Evolutionary conservation across 1,140 invertebrate species (phyloP).

Genomic region (Dreissena polymorpha): DNA sequence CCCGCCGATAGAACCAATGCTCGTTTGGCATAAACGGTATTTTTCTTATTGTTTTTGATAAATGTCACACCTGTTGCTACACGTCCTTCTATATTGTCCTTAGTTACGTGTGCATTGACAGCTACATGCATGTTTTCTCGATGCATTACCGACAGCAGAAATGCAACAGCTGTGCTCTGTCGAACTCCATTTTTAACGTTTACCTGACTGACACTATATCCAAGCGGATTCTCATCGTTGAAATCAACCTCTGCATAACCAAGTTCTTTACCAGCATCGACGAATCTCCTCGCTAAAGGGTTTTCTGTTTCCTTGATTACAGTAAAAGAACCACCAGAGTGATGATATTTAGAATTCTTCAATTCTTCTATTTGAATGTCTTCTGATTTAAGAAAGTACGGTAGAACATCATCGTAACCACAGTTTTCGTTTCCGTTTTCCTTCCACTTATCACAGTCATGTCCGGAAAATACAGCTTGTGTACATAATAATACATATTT

Average conservation of each 20-base stretch:
- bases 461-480: too few relatives aligned
- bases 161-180: not conserved
- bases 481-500: too few relatives aligned
- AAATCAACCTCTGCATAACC: conserved; percentile 75
- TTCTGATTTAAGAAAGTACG: conserved; percentile 83
- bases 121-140: conserved; percentile 64
- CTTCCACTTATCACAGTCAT: conserved; percentile 91
- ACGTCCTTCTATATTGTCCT: conserved; percentile 59
- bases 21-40: conserved; percentile 82
- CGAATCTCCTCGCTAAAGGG: not conserved
- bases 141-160: not conserved
- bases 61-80: conserved; percentile 73
- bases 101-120: conserved; percentile 58
- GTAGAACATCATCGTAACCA: conserved; percentile 27
- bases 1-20: conserved; percentile 92
- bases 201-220: not conserved
- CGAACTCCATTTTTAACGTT: conserved; percentile 7
- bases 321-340: conserved; percentile 1
- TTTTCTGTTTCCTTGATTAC: not conserved
- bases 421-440: conserved; percentile 80
- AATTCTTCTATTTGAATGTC: conserved; percentile 11
- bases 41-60: conserved; percentile 74
- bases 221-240: conserved; percentile 7
- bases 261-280: conserved; percentile 33
- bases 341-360: conserved; percentile 17